These are phyloP conservation scores for Ciconia stormi DNA, from an alignment of 2,113 vertebrate genomes.

Conservation along the genomic window DNA sequence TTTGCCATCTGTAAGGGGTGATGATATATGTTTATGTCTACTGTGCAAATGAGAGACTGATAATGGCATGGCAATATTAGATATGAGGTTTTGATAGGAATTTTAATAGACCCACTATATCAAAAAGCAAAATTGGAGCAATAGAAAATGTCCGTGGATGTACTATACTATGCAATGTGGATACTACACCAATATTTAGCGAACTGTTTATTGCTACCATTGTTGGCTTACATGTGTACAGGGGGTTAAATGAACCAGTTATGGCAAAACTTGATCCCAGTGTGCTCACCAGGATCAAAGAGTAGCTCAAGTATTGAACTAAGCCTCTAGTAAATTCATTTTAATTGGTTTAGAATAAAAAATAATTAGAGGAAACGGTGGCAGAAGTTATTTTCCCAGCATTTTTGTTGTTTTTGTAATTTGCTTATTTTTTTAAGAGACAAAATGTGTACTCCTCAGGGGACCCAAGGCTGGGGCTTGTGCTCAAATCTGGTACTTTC, in stretches of 20 bases:
- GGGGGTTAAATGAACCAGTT: not conserved
- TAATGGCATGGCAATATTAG: not conserved
- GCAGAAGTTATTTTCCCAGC: not conserved
- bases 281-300: not conserved
- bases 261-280: not conserved
- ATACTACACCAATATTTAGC: accelerated
- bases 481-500: not conserved
- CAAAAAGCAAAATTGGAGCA: not conserved
- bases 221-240: no score
- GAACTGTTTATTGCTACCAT: not conserved
- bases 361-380: accelerated
- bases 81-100: not conserved
- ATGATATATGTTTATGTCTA: not conserved
- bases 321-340: not conserved
- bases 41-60: not conserved
- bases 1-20: not conserved
- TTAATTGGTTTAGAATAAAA: not conserved
- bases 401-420: not conserved
- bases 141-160: not conserved
- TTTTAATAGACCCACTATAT: not conserved
- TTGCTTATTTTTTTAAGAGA: not conserved
- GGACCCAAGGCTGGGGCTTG: not conserved
- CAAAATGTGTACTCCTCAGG: accelerated
- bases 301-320: not conserved
- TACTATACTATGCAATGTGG: accelerated